Percentiles rank a stretch among this genome's conserved stretches.
These are phyloP conservation scores for Rapana venosa DNA, from an alignment of 2,888 invertebrate genomes.

Conservation along the genomic window DNA sequence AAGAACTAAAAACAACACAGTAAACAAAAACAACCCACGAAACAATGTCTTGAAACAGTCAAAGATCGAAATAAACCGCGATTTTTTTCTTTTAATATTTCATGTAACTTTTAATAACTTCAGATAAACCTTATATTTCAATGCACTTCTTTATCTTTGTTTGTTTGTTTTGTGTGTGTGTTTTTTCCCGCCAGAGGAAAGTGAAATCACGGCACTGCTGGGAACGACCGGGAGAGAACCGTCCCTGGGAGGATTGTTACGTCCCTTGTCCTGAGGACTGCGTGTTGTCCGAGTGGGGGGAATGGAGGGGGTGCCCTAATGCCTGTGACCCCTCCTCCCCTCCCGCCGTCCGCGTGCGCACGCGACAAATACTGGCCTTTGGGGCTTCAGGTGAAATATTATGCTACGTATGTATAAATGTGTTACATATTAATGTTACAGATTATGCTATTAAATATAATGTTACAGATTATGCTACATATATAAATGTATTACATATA, in stretches of 20 bases:
- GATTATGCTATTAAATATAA: too few species aligned
- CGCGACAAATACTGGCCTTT: constrained; percentile 66
- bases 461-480: too few species aligned
- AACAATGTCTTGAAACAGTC: too few species aligned
- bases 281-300: constrained; percentile 83
- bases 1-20: too few species aligned
- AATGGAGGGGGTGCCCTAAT: constrained; percentile 81
- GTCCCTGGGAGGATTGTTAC: constrained; percentile 81
- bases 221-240: constrained; percentile 57
- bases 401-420: too few species aligned
- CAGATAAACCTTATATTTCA: too few species aligned
- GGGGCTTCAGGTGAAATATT: constrained; percentile 59
- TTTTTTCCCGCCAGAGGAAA: constrained; percentile 50
- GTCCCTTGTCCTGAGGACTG: constrained; percentile 86
- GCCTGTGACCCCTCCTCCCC: constrained; percentile 61
- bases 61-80: too few species aligned
- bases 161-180: too few species aligned
- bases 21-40: too few species aligned
- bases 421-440: too few species aligned
- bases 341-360: constrained; percentile 59
- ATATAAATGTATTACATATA: too few species aligned
- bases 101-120: neutral
- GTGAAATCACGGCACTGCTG: constrained; percentile 62
- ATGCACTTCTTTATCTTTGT: neutral
- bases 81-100: too few species aligned